Base-by-base conservation (phyloP, 2,888 invertebrate species). In the Drosophila gaucha region DNA sequence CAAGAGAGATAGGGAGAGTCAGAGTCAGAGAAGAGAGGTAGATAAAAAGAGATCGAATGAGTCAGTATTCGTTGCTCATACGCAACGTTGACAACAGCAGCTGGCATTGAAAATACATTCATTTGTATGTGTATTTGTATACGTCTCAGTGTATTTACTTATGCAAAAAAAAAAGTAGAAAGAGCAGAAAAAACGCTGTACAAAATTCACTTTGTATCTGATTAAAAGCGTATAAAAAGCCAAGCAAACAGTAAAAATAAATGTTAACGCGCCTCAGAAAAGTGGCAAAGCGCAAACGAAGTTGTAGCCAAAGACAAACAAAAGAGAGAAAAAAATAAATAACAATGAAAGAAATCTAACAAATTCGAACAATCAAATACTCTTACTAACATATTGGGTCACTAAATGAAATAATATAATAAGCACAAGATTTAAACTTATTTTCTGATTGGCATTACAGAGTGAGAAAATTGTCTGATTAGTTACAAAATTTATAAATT, bases 31-130 rank as follows among this genome's bases (percentile, higher is more conserved):
- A 38, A 38, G 38, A 30, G 16, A 12, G 16, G 26, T n/a, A 24
- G 36, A 43, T 36, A n/a, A 33, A 41, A 24, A 39, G 43, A 49
- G 66, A 52, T 60, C 58, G 46, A 12, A 38, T 67, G 75, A 65
- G 39, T 74, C 58, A 60, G n/a, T 51, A 18, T 55, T 44, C 68
- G 74, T 83, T 74, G 63, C 83, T 70, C 74, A 80, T 85, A 73
- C 85, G 80, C 73, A 67, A 12, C 46, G 67, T 73, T 64, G 82
- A 54, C 78, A 70, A 62, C 56, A 59, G 44, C 43, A 59, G 58
- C 55, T 64, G 68, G 51, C 58, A 59, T 56, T 65, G 69, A 68
- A 52, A 50, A 54, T 12, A 64, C 58, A 50, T 50, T 36, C 44
- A 26, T 38, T 46, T 22, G 52, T 51, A 39, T 60, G 47, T 63